Evolutionary conservation across 2,797 vertebrate genomes (phyloP).

Genomic region (Parauchenoglanis ngamensis): DNA sequence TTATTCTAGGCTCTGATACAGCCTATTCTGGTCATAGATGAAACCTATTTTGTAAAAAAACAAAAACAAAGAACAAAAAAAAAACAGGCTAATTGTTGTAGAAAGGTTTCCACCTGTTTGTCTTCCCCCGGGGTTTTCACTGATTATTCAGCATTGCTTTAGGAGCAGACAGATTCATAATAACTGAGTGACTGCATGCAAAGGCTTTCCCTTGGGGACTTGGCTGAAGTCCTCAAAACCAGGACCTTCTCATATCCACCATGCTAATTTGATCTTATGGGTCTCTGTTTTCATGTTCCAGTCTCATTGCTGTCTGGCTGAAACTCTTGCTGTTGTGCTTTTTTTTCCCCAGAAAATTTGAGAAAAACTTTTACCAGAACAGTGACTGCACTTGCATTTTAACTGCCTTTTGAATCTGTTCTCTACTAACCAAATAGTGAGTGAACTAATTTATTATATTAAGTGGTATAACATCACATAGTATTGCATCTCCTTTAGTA

Average conservation of each 20-base stretch:
- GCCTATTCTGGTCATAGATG: not conserved
- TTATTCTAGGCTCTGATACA: not conserved
- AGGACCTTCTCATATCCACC: constrained; percentile 31
- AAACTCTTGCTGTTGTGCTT: not conserved
- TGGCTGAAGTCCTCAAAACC: constrained; percentile 33
- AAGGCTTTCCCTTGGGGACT: constrained; percentile 7
- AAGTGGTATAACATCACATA: not conserved
- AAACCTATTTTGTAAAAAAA: not conserved
- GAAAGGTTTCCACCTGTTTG: not conserved
- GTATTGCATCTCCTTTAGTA: not conserved
- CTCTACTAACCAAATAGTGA: not conserved
- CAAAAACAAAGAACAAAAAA: not conserved
- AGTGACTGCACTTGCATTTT: not conserved
- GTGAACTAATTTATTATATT: not conserved
- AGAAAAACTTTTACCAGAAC: not conserved
- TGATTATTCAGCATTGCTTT: constrained; percentile 9
- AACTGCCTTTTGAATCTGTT: not conserved
- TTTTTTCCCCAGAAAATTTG: not conserved
- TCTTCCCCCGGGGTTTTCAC: not conserved
- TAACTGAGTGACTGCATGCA: constrained; percentile 3
- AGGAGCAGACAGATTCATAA: constrained; percentile 20
- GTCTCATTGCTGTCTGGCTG: not conserved
- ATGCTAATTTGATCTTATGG: constrained; percentile 41
- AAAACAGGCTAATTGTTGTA: not conserved
- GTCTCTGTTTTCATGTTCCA: constrained; percentile 10